A percentile compares a stretch with the other conserved stretches of the same genome.
Evolutionary conservation across 2,113 vertebrate species (phyloP).

Genomic region (Bucco capensis): DNA sequence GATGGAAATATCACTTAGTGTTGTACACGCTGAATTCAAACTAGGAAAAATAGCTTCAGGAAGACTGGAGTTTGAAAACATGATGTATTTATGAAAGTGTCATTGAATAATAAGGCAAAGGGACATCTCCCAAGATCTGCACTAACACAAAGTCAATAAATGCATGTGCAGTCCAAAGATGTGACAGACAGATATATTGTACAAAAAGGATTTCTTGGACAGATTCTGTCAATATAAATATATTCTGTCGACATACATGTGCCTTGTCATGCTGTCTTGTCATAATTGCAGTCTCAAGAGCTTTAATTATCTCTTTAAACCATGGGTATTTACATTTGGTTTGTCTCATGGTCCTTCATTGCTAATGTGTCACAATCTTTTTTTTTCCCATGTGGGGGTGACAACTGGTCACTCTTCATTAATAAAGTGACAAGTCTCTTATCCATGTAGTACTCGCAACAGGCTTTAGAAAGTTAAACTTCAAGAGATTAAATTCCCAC

Average conservation of each 20-base stretch:
- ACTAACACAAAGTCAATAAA: conserved; percentile 75
- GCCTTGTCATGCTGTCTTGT: conserved; percentile 74
- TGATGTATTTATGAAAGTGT: conserved; percentile 36
- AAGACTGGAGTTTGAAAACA: background rate
- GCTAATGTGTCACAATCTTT: conserved; percentile 72
- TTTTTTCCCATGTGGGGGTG: conserved; percentile 65
- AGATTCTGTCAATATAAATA: conserved; percentile 79
- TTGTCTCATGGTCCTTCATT: conserved; percentile 75
- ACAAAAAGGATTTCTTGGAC: conserved; percentile 67
- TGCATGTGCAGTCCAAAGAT: conserved; percentile 62
- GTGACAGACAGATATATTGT: conserved; percentile 73
- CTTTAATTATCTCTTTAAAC: conserved; percentile 86
- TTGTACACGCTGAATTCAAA: background rate
- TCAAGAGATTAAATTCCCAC: conserved; percentile 51
- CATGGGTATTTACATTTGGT: conserved; percentile 76
- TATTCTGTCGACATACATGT: conserved; percentile 74
- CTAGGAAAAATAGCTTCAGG: background rate
- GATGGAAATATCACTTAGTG: background rate
- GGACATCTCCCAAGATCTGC: conserved; percentile 40
- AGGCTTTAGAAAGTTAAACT: conserved; percentile 59
- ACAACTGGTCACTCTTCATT: conserved; percentile 83
- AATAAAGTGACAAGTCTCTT: conserved; percentile 76
- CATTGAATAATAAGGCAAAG: conserved; percentile 39
- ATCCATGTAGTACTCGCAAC: conserved; percentile 8
- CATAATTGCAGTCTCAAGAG: conserved; percentile 81